Evolutionary conservation across 2,797 vertebrate genomes (phyloP).

Genomic region (Cynopterus sphinx): DNA sequence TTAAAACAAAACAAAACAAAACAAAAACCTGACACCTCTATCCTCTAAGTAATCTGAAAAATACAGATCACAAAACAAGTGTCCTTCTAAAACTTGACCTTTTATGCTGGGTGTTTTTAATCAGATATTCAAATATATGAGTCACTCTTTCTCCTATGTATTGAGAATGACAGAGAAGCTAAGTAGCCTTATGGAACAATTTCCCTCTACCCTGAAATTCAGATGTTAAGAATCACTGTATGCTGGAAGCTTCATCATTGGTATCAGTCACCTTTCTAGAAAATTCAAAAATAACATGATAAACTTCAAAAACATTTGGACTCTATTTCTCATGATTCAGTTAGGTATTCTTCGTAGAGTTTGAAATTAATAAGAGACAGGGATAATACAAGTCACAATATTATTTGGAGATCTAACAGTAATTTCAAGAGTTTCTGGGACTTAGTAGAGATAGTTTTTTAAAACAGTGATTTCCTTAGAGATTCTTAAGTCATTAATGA

Average conservation of each 20-base stretch:
- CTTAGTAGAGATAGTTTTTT: background rate
- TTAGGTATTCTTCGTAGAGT: background rate
- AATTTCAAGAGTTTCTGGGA: background rate
- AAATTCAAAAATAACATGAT: background rate
- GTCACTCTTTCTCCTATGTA: background rate
- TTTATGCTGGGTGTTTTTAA: background rate
- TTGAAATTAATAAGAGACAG: background rate
- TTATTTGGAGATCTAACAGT: background rate
- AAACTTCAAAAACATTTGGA: constrained; percentile 4
- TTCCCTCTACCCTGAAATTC: background rate
- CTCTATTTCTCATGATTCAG: background rate
- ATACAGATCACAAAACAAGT: background rate
- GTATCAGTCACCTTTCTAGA: background rate
- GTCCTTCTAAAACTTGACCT: background rate
- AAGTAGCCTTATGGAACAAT: background rate
- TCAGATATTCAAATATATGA: background rate
- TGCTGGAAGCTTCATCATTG: background rate
- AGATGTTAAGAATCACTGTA: background rate
- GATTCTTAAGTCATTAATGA: background rate
- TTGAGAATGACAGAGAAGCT: background rate
- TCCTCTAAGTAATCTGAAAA: constrained; percentile 36
- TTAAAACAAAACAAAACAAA: background rate
- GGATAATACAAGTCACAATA: background rate
- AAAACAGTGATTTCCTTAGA: background rate
- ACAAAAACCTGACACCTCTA: background rate